Base-by-base conservation (phyloP, 2,113 vertebrate genomes). In the Microtus ochrogaster region DNA sequence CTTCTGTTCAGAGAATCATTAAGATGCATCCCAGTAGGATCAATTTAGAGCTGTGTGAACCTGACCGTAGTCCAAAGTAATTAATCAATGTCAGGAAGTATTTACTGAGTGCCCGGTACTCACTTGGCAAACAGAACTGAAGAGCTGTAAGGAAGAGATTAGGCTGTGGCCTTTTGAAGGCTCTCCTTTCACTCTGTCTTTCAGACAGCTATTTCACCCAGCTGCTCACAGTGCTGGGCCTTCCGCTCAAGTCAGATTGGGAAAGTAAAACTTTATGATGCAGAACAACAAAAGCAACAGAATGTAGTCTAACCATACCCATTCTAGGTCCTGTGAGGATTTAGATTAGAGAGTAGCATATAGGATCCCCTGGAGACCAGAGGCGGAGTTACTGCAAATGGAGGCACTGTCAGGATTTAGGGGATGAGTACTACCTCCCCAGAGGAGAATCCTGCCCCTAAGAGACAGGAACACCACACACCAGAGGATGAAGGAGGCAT, bases 51-150 rank as follows among this genome's bases (percentile, higher is more conserved):
- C 58, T 91, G 13, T 7, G 55, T 49, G 58, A 94, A 83, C 63
- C 74, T 90, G 70, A 96, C 24, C 76, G 33, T 94, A 76, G 96
- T 96, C 49, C 82, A 74, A 88, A 93, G 79, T 95, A 79, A 88
- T 95, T 91, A 88, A 90, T 96, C 93, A 94, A 1, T 96, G 94
- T 96, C 91, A 95, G 11, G 52, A 95, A 94, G 52, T 95, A 77
- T 87, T 95, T 94, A 79, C 81, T 89, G 86, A 96, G 79, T 72
- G 63, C 68, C 79, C 79, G 0, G 74, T 22, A 81, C 68, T 47
- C 74, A 33, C 92, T 90, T 87, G 73, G 95, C 79, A 85, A 92
- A 91, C 9, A 85, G 88, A 44, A 94, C 58, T 47, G 49, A 89
- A 83, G 65, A 58, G 10, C 39, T 87, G 0, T 52, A 70, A 90